These are phyloP conservation scores for Hydrophis major DNA, from an alignment of 2,797 vertebrate species.

Conservation along the genomic window DNA sequence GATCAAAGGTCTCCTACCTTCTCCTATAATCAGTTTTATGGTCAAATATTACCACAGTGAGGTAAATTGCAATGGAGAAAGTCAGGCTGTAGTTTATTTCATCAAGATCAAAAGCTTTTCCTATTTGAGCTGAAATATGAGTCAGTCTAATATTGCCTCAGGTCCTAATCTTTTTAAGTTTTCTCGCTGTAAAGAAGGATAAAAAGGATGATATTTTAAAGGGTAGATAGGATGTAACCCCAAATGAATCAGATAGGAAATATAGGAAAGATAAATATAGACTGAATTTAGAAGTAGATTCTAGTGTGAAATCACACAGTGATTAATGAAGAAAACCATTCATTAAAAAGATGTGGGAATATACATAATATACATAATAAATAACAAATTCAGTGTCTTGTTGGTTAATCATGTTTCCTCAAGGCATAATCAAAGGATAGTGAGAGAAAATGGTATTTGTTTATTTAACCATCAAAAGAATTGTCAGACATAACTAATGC, in stretches of 20 bases:
- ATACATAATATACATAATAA: background rate
- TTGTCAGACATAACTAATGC: background rate
- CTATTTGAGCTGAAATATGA: background rate
- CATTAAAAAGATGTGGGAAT: background rate
- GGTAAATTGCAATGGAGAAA: background rate
- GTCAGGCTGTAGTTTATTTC: background rate
- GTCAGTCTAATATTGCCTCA: background rate
- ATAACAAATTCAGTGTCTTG: background rate
- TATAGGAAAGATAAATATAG: background rate
- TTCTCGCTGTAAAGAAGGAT: background rate
- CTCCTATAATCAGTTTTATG: background rate
- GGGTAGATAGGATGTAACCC: background rate
- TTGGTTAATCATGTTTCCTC: background rate
- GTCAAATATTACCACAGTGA: background rate
- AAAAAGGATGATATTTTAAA: background rate
- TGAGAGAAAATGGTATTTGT: background rate
- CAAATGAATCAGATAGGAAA: background rate
- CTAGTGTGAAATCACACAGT: background rate
- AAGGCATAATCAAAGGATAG: background rate
- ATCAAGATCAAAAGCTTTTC: background rate
- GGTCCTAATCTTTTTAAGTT: background rate
- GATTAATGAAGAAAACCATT: background rate
- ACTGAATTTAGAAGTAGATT: background rate
- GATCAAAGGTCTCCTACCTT: background rate
- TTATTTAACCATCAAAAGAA: background rate